Base-by-base conservation (phyloP, 2,113 vertebrate species). In the Oryzias melastigma region DNA sequence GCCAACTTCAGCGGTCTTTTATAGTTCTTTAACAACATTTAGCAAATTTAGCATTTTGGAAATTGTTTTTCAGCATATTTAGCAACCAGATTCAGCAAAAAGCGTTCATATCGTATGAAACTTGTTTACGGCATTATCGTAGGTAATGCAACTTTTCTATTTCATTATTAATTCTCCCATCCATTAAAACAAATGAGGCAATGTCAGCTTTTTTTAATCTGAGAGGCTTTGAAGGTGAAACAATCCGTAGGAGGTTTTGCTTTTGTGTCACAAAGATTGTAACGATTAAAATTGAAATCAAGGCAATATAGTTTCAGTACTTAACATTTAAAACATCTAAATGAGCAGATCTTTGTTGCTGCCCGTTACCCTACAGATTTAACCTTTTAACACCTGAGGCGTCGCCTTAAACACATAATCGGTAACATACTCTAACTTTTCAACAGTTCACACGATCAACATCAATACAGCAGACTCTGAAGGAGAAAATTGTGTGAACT, bases 141-240 rank as follows among this genome's bases (percentile, higher is more conserved):
- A 22, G 22, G 22, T 22, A 22, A 2, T 22, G 3, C 2, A 22
- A 22, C 22, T 22, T 22, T 22, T 22, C 22, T 22, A 27, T 4
- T 27, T 27, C 25, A 1, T 27, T 82, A 57, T 71, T 44, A 80
- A 71, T 77, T 72, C 20, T 56, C 55, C 59, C 49, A 24, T 27
- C 43, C 4, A 73, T 76, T 72, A 77, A 85, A 66, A 4, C 16
- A 17, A 82, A 79, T 72, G 81, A 88, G 79, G 80, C 66, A 51
- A 65, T 73, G 57, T n/a, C 65, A 20, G 35, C 2, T 73, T 10
- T 63, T 65, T 69, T 27, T 27, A 74, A 66, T 45, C 58, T 80
- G 22, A 7, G 73, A 49, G 62, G 52, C 75, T 86, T 84, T 81
- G 82, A 84, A 73, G 77, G 62, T 64, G 64, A 40, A 76, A 80